Conservation (phyloP, 2,113 vertebrate species). For the Austrofundulus limnaeus region DNA sequence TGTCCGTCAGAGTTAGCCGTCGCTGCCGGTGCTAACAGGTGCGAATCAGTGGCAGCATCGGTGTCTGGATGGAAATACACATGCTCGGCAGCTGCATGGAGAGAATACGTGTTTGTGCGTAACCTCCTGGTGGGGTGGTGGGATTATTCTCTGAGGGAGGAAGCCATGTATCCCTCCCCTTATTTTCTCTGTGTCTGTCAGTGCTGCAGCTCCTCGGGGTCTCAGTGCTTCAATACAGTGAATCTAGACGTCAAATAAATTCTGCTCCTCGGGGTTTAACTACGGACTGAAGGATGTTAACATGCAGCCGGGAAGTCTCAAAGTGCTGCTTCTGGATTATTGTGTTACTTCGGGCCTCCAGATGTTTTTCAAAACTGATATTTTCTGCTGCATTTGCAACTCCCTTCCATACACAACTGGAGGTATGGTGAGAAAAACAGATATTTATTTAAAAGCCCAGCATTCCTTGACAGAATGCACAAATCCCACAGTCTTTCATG, state of each 20-base stretch:
- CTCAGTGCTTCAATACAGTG: conserved; percentile 1
- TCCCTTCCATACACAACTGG: too few species aligned
- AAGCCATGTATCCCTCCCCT: conserved; percentile 26
- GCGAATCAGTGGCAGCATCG: conserved; percentile 42
- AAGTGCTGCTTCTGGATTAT: background rate
- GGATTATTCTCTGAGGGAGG: conserved; percentile 43
- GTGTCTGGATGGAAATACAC: conserved; percentile 44
- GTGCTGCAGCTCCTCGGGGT: conserved; percentile 17
- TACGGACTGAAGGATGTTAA: background rate
- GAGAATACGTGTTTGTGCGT: conserved; percentile 29
- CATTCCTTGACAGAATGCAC: too few species aligned
- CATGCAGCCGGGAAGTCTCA: background rate
- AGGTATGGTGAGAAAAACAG: too few species aligned
- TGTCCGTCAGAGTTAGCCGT: conserved; percentile 56
- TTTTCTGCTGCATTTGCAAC: too few species aligned
- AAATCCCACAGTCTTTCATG: too few species aligned
- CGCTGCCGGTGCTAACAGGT: conserved; percentile 68
- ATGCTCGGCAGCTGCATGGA: conserved; percentile 55
- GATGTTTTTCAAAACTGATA: too few species aligned
- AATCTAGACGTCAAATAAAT: conserved; percentile 26
- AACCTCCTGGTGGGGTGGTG: conserved; percentile 15
- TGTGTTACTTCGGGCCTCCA: background rate
- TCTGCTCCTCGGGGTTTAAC: conserved; percentile 16
- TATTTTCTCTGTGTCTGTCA: conserved; percentile 50
- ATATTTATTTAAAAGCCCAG: too few species aligned